Evolutionary conservation across 2,113 vertebrate genomes (phyloP).

Genomic region (Onychorhynchus coronatus): DNA sequence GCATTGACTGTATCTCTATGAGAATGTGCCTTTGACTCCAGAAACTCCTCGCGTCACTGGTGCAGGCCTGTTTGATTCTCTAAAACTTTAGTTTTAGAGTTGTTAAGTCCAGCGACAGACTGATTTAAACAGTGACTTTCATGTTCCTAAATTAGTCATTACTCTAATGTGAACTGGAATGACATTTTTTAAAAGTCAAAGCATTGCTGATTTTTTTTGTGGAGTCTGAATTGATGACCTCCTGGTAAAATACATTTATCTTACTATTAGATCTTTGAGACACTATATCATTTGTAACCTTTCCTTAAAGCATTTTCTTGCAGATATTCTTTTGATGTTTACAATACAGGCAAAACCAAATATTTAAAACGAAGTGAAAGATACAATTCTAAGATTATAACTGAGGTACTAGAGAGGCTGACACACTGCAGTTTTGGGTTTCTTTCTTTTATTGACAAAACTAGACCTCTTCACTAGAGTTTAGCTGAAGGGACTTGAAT

Average conservation of each 20-base stretch:
- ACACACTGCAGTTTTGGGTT: neutral
- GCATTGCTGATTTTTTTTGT: conserved; percentile 7
- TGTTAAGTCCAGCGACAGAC: neutral
- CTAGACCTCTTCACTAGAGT: neutral
- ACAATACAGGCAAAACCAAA: neutral
- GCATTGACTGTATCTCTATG: too few relatives aligned
- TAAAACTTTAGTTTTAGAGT: neutral
- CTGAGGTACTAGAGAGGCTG: neutral
- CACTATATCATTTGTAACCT: neutral
- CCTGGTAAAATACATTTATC: conserved; percentile 3
- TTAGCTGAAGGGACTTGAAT: neutral
- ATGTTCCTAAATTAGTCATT: neutral
- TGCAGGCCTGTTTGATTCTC: neutral
- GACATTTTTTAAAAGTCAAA: conserved; percentile 43
- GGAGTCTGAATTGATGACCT: neutral
- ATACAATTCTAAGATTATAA: neutral
- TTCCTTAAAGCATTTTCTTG: neutral
- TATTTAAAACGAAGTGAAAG: neutral
- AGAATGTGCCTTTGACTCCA: too few relatives aligned
- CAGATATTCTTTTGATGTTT: neutral
- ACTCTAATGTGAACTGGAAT: neutral
- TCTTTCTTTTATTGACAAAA: neutral
- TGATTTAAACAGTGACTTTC: neutral
- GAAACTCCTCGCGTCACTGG: too few relatives aligned
- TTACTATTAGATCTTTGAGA: conserved; percentile 16